A percentile compares a stretch with the other conserved stretches of the same genome.
Conservation (phyloP, 2,113 vertebrate species). For the Hemiscyllium ocellatum region DNA sequence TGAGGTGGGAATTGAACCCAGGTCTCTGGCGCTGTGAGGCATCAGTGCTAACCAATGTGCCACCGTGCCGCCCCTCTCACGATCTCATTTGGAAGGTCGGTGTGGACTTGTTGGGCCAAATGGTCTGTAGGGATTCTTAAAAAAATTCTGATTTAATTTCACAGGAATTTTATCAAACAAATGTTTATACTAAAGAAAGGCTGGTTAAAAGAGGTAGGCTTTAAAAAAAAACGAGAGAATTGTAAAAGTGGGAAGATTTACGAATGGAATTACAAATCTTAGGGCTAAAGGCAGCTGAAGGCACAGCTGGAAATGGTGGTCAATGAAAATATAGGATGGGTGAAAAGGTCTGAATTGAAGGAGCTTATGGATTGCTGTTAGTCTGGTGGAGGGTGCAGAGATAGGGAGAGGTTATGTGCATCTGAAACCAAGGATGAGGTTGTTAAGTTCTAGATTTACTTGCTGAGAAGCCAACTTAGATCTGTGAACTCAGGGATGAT, state of each 20-base stretch:
- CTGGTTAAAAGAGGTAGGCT: neutral
- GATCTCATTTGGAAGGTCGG: neutral
- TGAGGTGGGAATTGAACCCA: too few species aligned
- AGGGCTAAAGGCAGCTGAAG: neutral
- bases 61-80: too few species aligned
- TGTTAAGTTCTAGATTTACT: neutral
- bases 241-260: neutral
- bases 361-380: neutral
- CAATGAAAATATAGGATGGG: neutral
- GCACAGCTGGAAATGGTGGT: neutral
- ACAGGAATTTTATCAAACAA: neutral
- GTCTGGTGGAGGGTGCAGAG: neutral
- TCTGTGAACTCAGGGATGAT: neutral
- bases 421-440: neutral
- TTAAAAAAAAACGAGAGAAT: neutral
- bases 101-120: too few species aligned
- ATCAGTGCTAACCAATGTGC: too few species aligned
- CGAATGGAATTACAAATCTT: neutral
- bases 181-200: neutral
- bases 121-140: too few species aligned
- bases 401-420: neutral
- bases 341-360: neutral
- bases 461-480: neutral
- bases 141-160: neutral
- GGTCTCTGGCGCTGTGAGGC: too few species aligned